These are phyloP conservation scores for Brachionus sp. DNA, from an alignment of 1,140 invertebrate genomes.

Conservation along the genomic window DNA sequence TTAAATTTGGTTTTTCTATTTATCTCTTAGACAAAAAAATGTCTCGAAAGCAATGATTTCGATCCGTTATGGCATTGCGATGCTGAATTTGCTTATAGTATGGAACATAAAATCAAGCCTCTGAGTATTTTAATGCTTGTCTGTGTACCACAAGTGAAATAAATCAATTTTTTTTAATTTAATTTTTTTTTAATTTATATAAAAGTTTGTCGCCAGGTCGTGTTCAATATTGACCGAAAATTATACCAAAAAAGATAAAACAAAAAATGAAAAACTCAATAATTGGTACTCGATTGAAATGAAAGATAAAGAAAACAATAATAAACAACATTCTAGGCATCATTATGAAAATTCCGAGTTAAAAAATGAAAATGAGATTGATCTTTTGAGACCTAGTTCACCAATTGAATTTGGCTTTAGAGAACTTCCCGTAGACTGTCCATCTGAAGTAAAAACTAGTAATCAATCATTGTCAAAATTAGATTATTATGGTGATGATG, in stretches of 20 bases:
- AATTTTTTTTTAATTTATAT: background rate
- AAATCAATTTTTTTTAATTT: too few species aligned
- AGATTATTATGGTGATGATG: background rate
- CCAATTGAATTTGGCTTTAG: constrained; percentile 3
- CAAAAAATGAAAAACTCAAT: background rate
- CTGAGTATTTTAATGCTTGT: constrained; percentile 32
- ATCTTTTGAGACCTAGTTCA: background rate
- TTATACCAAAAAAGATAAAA: background rate
- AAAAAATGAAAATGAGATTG: background rate
- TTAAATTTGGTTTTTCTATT: background rate
- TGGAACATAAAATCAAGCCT: constrained; percentile 17
- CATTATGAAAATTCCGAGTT: background rate
- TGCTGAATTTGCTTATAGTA: constrained; percentile 20
- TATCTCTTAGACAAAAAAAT: background rate
- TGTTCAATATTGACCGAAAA: constrained; percentile 1
- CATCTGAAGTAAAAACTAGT: background rate
- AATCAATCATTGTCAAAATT: background rate
- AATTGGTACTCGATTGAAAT: constrained; percentile 14
- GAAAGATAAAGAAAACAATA: background rate
- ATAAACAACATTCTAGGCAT: background rate
- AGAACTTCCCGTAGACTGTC: constrained; percentile 32
- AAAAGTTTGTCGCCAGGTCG: constrained; percentile 14
- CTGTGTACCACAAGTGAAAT: background rate
- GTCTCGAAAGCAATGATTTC: background rate
- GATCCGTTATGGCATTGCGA: background rate